Evolutionary conservation across 1,140 invertebrate species (phyloP), one percentile per base, ranked within the genome.

Genomic region (Drosophila bocki): DNA sequence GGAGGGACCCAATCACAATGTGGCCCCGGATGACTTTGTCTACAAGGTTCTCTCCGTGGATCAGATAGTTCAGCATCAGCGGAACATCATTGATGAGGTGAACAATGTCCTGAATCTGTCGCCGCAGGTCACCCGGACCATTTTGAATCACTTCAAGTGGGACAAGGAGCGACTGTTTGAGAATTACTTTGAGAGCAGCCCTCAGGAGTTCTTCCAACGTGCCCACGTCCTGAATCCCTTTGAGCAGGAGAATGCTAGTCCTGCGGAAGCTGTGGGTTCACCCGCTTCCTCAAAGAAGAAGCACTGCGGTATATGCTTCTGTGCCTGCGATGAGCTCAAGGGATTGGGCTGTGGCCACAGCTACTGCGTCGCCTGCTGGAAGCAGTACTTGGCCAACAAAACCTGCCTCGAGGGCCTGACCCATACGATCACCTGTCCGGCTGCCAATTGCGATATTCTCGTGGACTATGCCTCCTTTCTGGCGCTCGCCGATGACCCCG

Each of bases 141-240:
- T 99, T 63, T 93, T 99, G 75, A 99, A 99, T 94, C 97, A 99
- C 93, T 99, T 99, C 92, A 97, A 98, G 94, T 99, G 98, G 99
- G 98, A 99, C 93, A 99, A 99, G 94, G 98, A 99, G 93, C 99
- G 98, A 93, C 94, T 99, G 64, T 98, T 99, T 96, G 98, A 99
- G 94, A 95, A 97, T 78, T 98, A 97, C 93, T 99, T 98, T 93
- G 98, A 99, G 94, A 97, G 96, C 29, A 97, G 99, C 94, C 97
- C 98, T 91, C 97, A 99, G 81, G 95, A 97, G 91, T 94, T 99
- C 47, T 99, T 99, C 93, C 94, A 95, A 39, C 98, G 98, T 93
- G 98, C 98, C 70, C 96, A 98, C 93, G 97, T 99, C 56, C 95
- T 99, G 67, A 98, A 98, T 95, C 98, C 98, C 50, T 97, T 90